phyloP scores from a whole-genome alignment of 2,888 invertebrate species.

The Celastrina argiolus region DNA sequence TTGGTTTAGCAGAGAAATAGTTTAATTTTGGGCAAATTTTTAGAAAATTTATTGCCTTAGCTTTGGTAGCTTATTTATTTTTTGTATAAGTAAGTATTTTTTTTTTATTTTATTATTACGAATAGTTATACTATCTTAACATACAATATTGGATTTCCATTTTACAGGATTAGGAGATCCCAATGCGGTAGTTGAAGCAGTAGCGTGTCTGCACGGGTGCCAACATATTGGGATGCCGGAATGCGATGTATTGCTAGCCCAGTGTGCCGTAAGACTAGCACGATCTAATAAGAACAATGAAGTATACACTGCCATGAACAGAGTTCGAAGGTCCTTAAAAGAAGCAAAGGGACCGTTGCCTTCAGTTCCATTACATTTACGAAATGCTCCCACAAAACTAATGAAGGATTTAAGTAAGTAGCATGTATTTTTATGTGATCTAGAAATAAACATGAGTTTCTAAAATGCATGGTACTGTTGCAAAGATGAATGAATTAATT shows the following conservation, averaged over 20 bases:
- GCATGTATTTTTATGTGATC: no score
- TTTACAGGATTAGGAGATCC: conserved; percentile 81
- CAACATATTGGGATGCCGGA: conserved; percentile 90
- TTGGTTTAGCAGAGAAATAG: no score
- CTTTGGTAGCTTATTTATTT: no score
- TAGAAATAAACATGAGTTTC: no score
- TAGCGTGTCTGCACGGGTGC: conserved; percentile 87
- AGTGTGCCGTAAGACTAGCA: conserved; percentile 86
- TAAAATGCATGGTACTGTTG: no score
- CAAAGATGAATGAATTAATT: no score
- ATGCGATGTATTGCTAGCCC: conserved; percentile 85
- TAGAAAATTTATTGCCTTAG: no score
- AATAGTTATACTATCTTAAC: no score
- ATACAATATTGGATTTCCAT: neutral
- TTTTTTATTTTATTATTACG: no score
- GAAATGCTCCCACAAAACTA: conserved; percentile 88
- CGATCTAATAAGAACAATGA: conserved; percentile 86
- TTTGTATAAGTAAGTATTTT: no score
- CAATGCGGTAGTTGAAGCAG: conserved; percentile 81
- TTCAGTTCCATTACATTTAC: conserved; percentile 85
- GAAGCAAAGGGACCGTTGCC: conserved; percentile 84
- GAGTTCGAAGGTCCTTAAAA: conserved; percentile 79
- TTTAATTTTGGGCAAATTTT: no score
- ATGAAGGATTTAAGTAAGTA: conserved; percentile 84
- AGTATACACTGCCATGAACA: conserved; percentile 76